Conservation (phyloP, 2,113 vertebrate genomes). For the Mobula hypostoma region DNA sequence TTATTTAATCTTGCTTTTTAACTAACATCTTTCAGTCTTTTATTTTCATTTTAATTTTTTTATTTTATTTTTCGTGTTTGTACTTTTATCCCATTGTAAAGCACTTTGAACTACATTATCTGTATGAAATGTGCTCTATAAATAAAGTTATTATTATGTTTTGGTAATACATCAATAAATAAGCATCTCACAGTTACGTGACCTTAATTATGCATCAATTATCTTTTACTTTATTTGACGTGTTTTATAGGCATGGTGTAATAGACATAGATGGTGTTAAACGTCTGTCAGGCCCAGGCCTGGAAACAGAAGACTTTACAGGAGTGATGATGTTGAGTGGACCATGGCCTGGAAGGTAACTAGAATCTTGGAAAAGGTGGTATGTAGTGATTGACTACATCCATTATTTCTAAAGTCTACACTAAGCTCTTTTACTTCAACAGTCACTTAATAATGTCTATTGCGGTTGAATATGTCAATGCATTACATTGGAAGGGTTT, state of each 20-base stretch:
- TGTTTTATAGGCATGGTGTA: constrained; percentile 48
- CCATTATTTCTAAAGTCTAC: background rate
- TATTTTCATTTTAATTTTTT: too few relatives aligned
- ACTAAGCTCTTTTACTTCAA: background rate
- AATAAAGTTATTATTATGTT: background rate
- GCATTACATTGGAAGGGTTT: background rate
- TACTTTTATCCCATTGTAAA: too few relatives aligned
- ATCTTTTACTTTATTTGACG: background rate
- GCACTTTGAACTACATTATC: too few relatives aligned
- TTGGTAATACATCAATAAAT: background rate
- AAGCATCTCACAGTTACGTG: background rate
- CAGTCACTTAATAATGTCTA: too few relatives aligned
- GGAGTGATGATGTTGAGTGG: constrained; percentile 47
- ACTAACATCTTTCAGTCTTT: too few relatives aligned
- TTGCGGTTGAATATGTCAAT: background rate
- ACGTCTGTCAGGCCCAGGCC: constrained; percentile 47
- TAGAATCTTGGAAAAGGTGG: background rate
- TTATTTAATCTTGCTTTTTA: too few relatives aligned
- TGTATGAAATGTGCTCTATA: too few relatives aligned
- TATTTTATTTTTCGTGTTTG: too few relatives aligned
- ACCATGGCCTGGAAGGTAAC: constrained; percentile 48
- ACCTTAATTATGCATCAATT: background rate
- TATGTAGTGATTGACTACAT: too few relatives aligned
- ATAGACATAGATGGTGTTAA: constrained; percentile 47
- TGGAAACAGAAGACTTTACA: constrained; percentile 40